Conservation (phyloP, 2,113 vertebrate species). For the Podiceps cristatus region DNA sequence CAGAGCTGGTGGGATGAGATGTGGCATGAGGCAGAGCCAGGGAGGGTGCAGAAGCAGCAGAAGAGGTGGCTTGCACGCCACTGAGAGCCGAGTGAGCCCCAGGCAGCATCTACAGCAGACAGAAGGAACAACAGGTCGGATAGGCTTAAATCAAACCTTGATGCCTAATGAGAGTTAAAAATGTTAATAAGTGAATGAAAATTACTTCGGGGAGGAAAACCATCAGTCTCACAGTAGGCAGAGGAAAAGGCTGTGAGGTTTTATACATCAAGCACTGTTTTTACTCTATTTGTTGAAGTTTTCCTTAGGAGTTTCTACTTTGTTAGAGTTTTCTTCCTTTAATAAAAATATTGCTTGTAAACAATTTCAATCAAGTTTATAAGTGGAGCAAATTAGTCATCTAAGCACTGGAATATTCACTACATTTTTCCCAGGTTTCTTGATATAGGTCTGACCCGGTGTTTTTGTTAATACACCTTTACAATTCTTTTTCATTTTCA, state of each 20-base stretch:
- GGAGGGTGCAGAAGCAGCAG: background rate
- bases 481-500: background rate
- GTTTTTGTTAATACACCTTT: background rate
- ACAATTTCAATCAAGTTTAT: background rate
- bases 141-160: background rate
- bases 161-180: background rate
- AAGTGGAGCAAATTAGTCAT: background rate
- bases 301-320: background rate
- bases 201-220: background rate
- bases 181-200: background rate
- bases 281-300: background rate
- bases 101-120: background rate
- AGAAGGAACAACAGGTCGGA: background rate
- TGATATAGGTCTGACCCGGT: background rate
- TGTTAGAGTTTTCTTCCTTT: background rate
- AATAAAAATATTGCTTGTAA: background rate
- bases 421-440: background rate
- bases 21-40: background rate
- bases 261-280: background rate
- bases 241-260: background rate
- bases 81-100: background rate
- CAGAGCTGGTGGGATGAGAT: background rate
- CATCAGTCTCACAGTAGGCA: background rate
- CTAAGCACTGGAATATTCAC: background rate
- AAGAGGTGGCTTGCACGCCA: fast-evolving